phyloP scores from a whole-genome alignment of 2,888 invertebrate genomes.

The Drosophila pegasa region DNA sequence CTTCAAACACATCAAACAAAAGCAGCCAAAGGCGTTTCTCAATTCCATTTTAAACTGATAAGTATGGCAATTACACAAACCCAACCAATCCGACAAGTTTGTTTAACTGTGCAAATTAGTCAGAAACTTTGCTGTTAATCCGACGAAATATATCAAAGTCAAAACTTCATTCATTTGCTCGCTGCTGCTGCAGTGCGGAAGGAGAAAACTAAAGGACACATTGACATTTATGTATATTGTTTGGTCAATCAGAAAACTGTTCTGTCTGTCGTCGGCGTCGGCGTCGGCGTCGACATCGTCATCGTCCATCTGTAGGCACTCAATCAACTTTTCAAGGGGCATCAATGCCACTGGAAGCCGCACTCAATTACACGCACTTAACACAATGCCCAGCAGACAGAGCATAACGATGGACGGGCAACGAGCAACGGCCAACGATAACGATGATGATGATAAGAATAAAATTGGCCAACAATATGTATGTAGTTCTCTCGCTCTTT shows the following conservation, averaged over 20 bases:
- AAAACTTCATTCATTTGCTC: slow-evolving; percentile 27
- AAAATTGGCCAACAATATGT: slow-evolving; percentile 53
- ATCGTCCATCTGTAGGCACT: slow-evolving; percentile 37
- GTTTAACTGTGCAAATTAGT: slow-evolving; percentile 25
- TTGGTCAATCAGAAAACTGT: slow-evolving; percentile 40
- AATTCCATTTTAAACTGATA: not conserved
- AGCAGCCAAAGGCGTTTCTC: not conserved
- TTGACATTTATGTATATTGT: slow-evolving; percentile 49
- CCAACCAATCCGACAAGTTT: not conserved
- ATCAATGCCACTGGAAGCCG: slow-evolving; percentile 55
- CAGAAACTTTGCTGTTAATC: slow-evolving; percentile 12
- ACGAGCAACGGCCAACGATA: not conserved
- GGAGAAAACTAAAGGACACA: not conserved
- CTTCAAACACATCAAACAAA: not conserved
- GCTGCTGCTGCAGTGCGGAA: slow-evolving; percentile 1
- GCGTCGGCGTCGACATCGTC: not conserved
- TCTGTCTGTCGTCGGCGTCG: not conserved
- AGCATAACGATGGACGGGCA: slow-evolving; percentile 8
- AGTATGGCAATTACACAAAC: not conserved
- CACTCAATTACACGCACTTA: slow-evolving; percentile 75
- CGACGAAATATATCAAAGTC: slow-evolving; percentile 27
- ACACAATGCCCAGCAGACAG: slow-evolving; percentile 30
- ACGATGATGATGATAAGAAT: slow-evolving; percentile 19
- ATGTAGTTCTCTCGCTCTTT: not conserved
- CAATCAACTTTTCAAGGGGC: slow-evolving; percentile 66